phyloP scores from a whole-genome alignment of 2,113 vertebrate genomes.

The Eretmochelys imbricata region DNA sequence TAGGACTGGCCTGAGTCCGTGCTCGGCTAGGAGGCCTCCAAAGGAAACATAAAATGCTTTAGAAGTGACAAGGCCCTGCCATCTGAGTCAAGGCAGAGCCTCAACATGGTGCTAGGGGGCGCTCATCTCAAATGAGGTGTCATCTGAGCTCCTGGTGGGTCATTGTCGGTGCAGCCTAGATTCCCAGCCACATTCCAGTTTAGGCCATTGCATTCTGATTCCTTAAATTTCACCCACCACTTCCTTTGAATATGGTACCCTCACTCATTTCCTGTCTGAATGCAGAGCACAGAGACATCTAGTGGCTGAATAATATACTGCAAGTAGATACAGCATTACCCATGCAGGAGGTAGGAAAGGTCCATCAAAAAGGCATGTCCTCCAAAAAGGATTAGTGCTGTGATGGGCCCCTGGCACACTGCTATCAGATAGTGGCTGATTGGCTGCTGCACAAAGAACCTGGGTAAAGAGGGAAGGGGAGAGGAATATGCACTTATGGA shows the following conservation, averaged over 20 bases:
- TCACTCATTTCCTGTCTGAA: background rate
- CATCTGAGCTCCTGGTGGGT: background rate
- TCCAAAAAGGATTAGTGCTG: background rate
- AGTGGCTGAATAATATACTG: background rate
- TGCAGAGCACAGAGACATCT: background rate
- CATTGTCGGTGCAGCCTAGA: background rate
- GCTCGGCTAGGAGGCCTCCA: background rate
- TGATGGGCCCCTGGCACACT: background rate
- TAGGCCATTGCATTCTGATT: background rate
- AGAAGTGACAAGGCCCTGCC: background rate
- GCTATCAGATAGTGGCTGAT: background rate
- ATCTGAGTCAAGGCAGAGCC: background rate
- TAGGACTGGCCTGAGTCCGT: background rate
- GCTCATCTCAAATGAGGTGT: background rate
- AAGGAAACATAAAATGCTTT: background rate
- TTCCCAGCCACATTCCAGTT: background rate
- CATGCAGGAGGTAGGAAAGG: background rate
- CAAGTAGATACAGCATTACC: background rate
- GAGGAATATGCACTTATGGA: background rate
- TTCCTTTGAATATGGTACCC: background rate
- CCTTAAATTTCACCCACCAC: background rate
- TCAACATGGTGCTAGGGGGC: background rate
- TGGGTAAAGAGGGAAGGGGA: background rate
- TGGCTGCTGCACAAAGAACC: fast-evolving
- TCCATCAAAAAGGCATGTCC: background rate